Evolutionary conservation across 1,140 invertebrate species (phyloP).

Genomic region (Zaprionus gabonicus): DNA sequence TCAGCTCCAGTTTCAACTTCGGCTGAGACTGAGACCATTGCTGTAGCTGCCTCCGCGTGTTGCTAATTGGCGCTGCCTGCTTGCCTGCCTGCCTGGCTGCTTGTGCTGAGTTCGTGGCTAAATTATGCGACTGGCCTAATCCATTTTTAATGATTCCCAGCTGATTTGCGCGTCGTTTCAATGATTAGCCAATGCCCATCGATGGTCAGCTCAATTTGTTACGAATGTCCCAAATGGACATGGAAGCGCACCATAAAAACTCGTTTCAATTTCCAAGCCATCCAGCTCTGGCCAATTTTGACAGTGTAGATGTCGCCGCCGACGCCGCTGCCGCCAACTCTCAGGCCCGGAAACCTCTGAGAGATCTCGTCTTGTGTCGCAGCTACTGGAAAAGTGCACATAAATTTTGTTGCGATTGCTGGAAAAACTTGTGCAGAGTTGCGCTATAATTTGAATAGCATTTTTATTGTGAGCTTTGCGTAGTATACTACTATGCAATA

Average conservation of each 20-base stretch:
- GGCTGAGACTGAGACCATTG: not conserved
- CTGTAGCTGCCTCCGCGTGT: constrained; percentile 15
- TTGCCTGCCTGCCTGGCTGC: constrained; percentile 13
- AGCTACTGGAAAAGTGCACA: constrained; percentile 4
- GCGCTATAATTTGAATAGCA: constrained; percentile 2
- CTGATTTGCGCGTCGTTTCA: constrained; percentile 42
- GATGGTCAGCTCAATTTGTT: constrained; percentile 23
- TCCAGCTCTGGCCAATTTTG: not conserved
- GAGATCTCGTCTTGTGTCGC: not conserved
- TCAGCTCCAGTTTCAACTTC: constrained; percentile 8
- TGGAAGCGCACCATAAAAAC: constrained; percentile 31
- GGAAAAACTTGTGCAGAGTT: not conserved
- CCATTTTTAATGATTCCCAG: constrained; percentile 74
- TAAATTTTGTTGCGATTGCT: not conserved
- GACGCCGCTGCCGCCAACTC: not conserved
- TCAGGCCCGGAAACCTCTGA: not conserved
- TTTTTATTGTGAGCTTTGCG: not conserved
- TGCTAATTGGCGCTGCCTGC: constrained; percentile 39
- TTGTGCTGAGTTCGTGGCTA: constrained; percentile 32
- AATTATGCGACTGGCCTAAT: constrained; percentile 76
- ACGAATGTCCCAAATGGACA: constrained; percentile 19
- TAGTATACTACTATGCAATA: too few relatives aligned
- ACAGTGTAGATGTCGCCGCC: not conserved
- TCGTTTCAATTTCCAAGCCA: constrained; percentile 23
- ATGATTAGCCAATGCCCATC: constrained; percentile 42